phyloP scores from a whole-genome alignment of 2,888 invertebrate species.

The Euspilapteryx auroguttella region DNA sequence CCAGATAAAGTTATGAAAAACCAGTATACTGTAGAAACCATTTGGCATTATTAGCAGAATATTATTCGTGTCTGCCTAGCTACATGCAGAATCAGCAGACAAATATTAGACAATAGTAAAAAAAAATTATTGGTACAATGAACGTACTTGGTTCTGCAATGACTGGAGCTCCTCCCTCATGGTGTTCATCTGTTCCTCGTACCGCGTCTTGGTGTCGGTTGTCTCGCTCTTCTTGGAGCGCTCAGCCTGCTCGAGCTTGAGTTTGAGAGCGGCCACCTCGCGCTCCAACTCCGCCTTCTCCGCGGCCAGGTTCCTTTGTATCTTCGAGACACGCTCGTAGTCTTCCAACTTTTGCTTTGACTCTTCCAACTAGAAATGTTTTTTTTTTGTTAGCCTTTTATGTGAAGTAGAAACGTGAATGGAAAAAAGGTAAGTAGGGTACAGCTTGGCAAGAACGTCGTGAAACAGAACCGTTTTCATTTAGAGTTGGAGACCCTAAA shows the following conservation, averaged over 20 bases:
- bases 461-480: no score
- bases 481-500: no score
- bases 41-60: no score
- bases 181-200: conserved; percentile 80
- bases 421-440: background rate
- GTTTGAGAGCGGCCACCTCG: conserved; percentile 72
- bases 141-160: conserved; percentile 71
- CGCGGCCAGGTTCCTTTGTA: conserved; percentile 75
- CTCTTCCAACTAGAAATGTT: conserved; percentile 71
- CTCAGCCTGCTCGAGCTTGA: conserved; percentile 68
- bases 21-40: no score
- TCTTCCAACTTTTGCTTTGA: conserved; percentile 79
- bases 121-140: no score
- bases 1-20: conserved; percentile 1
- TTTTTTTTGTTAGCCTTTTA: no score
- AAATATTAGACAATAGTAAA: no score
- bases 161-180: conserved; percentile 82
- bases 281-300: conserved; percentile 76
- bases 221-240: conserved; percentile 77
- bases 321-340: conserved; percentile 81
- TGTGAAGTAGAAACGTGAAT: conserved; percentile 1
- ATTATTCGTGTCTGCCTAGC: no score
- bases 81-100: no score
- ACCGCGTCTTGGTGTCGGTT: conserved; percentile 78
- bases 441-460: no score